Percentiles rank a stretch among this genome's conserved stretches.
Evolutionary conservation across 1,140 invertebrate genomes (phyloP).

Genomic region (Helicorthomorpha holstii): DNA sequence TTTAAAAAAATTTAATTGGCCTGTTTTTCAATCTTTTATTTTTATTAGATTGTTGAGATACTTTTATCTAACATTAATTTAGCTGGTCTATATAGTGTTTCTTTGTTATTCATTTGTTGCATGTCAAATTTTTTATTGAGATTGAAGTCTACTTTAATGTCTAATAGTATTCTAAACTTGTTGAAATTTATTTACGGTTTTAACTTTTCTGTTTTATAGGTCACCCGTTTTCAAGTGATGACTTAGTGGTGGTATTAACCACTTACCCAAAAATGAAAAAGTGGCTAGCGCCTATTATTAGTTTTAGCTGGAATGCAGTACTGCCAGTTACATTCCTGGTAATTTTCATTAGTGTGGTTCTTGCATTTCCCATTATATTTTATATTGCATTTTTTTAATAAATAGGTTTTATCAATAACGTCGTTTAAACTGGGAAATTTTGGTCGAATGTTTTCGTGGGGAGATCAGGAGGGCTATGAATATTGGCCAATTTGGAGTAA

Average conservation of each 20-base stretch:
- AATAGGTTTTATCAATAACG: slow-evolving; percentile 50
- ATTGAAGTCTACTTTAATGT: not conserved
- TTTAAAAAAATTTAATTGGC: too few relatives aligned
- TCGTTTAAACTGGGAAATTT: slow-evolving; percentile 58
- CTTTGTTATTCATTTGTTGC: not conserved
- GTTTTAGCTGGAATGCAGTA: slow-evolving; percentile 76
- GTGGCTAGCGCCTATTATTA: slow-evolving; percentile 42
- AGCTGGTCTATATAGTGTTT: slow-evolving; percentile 1
- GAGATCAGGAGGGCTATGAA: slow-evolving; percentile 28
- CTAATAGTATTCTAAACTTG: not conserved
- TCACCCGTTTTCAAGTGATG: slow-evolving; percentile 63
- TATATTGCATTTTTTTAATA: slow-evolving; percentile 11
- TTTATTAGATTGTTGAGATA: not conserved
- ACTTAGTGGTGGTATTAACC: slow-evolving; percentile 48
- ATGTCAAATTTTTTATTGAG: not conserved
- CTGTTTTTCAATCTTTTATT: not conserved
- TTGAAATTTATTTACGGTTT: not conserved
- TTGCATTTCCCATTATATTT: not conserved
- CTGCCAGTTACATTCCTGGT: slow-evolving; percentile 59
- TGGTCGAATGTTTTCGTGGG: slow-evolving; percentile 50
- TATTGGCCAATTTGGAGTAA: slow-evolving; percentile 59
- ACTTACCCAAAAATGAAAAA: slow-evolving; percentile 15
- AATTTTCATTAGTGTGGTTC: slow-evolving; percentile 18
- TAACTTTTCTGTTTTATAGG: slow-evolving; percentile 20
- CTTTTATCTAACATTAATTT: slow-evolving; percentile 2